Base-by-base conservation (phyloP, 2,888 invertebrate genomes). In the Actias luna region DNA sequence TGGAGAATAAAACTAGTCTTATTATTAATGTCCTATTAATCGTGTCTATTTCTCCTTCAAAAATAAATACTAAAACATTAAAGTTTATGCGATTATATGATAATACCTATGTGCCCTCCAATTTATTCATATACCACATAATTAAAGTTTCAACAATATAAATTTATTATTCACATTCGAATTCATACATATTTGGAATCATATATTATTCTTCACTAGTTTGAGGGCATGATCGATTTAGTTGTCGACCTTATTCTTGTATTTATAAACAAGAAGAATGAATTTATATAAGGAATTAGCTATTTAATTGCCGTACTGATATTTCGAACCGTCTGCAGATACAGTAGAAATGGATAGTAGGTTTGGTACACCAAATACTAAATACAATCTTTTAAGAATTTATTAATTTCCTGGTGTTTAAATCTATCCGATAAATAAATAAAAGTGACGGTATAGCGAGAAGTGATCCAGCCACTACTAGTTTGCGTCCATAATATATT, bases 211-310 rank as follows among this genome's bases (percentile, higher is more conserved):
- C 55, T 61, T 12, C 39, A 61, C 14, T 5, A 29, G 61, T 50
- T 29, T 39, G 61, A 61, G 61, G 55, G 61, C 55, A 39, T 57
- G 61, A 61, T 55, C 29, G 33, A 61, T 46, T 39, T 61, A 61
- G 61, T 57, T 39, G 61, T 55, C 29, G 61, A 61, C 61, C 35
- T 60, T 39, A 61, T 61, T 36, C 52, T 50, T 36, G 55, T 52
- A 35, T 36, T 58, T 25, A 57, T 18, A 14, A n/a, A 25, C 10
- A 12, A 50, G 25, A 50, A 50, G 46, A 42, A 39, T 60, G 1
- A 42, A 12, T 16, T 16, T 39, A 39, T 39, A 55, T 55, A 55
- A 36, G 31, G 16, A 25, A 33, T n/a, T 55, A 52, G 25, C 31
- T 12, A 55, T 36, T 46, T 52, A 61, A 22, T n/a, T 36, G n/a